Base-by-base conservation (phyloP, 2,888 invertebrate species). In the Onthophagus sagittarius region DNA sequence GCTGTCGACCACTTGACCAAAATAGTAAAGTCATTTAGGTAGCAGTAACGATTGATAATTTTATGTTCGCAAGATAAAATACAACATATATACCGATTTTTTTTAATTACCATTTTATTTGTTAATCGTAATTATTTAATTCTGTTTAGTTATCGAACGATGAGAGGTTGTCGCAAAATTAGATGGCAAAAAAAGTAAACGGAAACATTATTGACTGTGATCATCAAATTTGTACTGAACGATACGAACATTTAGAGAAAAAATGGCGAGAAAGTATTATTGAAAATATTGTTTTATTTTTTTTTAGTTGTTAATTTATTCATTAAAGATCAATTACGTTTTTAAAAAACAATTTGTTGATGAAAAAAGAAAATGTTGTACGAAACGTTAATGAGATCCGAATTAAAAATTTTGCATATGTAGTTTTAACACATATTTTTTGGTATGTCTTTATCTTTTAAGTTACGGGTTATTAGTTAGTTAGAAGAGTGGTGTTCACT, bases 401-500 rank as follows among this genome's bases (percentile, higher is more conserved):
- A 74, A 74, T 74, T 74, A 74, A 70, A 71, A 71, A 62, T 63
- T 74, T 72, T 67, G 67, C 67, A 67, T 31, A 67, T 31, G 23
- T 64, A 72, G 72, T 74, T 74, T 53, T 72, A 71, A 72, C 65
- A 69, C 71, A 71, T 72, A 74, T 72, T 72, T 80, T 67, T 80
- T 81, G 81, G 79, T 81, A 81, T 82, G 81, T 83, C 82, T 81
- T 82, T 82, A 53, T 2, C 39, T 75, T 77, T 77, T 77, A 77
- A 79, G 77, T 81, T 83, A 85, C 84, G 84, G 85, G 84, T 84
- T 83, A 84, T 83, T 82, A 82, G 81, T 84, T 83, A 83, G 80
- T 79, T 81, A 78, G 78, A 80, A 82, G 79, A 80, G 79, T 80
- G 81, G 85, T 85, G 85, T 86, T 85, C 85, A 85, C 85, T 84